Evolutionary conservation across 2,113 vertebrate species (phyloP).

Genomic region (Bothrops jararaca): DNA sequence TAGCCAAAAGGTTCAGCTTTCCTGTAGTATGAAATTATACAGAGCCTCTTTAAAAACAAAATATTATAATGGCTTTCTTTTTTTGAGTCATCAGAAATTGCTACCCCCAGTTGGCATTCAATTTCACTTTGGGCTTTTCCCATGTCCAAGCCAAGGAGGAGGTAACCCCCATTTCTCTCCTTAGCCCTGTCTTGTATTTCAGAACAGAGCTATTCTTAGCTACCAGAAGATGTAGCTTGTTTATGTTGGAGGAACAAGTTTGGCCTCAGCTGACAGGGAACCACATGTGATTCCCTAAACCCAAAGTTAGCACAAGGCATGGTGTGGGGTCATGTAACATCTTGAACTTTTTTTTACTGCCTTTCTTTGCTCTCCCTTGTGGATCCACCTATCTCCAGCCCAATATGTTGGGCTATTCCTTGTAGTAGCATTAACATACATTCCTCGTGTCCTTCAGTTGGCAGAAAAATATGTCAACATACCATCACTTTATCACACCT

Average conservation of each 20-base stretch:
- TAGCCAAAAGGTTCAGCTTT: neutral
- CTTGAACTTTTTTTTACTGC: neutral
- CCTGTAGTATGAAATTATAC: neutral
- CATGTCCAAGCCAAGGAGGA: conserved; percentile 18
- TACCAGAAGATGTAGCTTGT: conserved; percentile 1
- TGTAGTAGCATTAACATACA: neutral
- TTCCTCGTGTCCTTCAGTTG: neutral
- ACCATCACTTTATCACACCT: neutral
- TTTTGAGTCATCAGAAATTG: neutral
- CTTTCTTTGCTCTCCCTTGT: neutral
- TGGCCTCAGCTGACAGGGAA: conserved; percentile 31
- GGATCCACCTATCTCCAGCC: neutral
- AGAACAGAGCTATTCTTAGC: conserved; percentile 30
- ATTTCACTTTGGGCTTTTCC: conserved; percentile 27
- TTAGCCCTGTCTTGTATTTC: conserved; percentile 4
- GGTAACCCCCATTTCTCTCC: conserved; percentile 12
- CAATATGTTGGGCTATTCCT: neutral
- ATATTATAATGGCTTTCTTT: neutral
- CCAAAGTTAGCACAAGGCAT: conserved; percentile 23
- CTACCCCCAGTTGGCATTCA: neutral
- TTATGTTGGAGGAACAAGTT: conserved; percentile 19
- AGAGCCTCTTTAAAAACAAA: neutral
- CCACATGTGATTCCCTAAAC: conserved; percentile 26
- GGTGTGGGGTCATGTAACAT: neutral
- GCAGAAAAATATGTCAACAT: neutral